Percentiles rank a stretch among this genome's conserved stretches.
phyloP scores from a whole-genome alignment of 2,888 invertebrate genomes.

The Marronus borbonicus region DNA sequence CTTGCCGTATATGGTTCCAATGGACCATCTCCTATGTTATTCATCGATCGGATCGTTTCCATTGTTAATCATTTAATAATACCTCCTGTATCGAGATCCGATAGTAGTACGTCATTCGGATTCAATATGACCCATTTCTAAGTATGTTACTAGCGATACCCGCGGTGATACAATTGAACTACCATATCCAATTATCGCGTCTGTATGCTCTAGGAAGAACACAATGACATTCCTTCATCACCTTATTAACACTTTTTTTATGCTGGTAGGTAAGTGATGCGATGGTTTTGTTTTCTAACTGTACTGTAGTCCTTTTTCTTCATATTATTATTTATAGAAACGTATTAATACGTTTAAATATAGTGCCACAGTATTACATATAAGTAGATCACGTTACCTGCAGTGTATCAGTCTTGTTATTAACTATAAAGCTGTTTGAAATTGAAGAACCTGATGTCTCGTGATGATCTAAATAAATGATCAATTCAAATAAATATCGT shows the following conservation, averaged over 20 bases:
- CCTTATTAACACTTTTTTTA: constrained; percentile 19
- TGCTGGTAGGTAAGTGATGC: constrained; percentile 9
- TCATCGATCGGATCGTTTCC: constrained; percentile 9
- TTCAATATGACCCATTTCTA: constrained; percentile 37
- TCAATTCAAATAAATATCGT: no score
- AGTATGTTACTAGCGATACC: constrained; percentile 26
- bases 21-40: background rate
- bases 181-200: constrained; percentile 41
- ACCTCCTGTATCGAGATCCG: constrained; percentile 20
- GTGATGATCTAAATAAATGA: no score
- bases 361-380: no score
- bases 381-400: no score
- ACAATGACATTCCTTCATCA: constrained; percentile 25
- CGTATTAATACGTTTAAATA: no score
- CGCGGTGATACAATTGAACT: constrained; percentile 27
- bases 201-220: constrained; percentile 4
- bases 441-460: no score
- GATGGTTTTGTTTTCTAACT: constrained; percentile 20
- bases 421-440: no score
- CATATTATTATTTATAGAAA: background rate
- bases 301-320: constrained; percentile 9
- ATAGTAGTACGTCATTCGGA: constrained; percentile 32
- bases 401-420: no score
- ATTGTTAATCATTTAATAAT: constrained; percentile 33
- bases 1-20: constrained; percentile 1